Evolutionary conservation across 2,113 vertebrate genomes (phyloP).

Genomic region (Choloepus hoffmanni): DNA sequence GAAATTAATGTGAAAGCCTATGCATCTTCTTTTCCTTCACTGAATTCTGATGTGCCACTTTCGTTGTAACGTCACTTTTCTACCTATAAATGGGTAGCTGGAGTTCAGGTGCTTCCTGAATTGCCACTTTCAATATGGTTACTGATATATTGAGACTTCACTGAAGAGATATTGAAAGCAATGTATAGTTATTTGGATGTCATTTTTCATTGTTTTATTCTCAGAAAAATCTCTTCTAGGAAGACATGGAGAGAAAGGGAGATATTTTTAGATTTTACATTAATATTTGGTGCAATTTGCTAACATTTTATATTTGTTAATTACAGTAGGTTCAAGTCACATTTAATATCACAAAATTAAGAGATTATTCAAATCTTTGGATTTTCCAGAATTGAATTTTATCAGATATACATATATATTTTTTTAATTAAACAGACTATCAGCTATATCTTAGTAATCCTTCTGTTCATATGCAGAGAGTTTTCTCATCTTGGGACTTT

Average conservation of each 20-base stretch:
- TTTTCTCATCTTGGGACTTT: slow-evolving; percentile 34
- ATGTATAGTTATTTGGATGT: neutral
- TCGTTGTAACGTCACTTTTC: slow-evolving; percentile 5
- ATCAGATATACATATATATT: slow-evolving; percentile 12
- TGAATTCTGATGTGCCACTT: neutral
- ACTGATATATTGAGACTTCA: slow-evolving; percentile 77
- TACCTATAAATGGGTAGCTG: slow-evolving; percentile 26
- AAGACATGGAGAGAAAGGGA: slow-evolving; percentile 51
- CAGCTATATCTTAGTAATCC: slow-evolving; percentile 27
- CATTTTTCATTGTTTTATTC: slow-evolving; percentile 69
- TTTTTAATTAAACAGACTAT: slow-evolving; percentile 56
- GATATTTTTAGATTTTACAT: slow-evolving; percentile 69
- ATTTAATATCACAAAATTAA: slow-evolving; percentile 33
- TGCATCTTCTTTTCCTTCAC: neutral
- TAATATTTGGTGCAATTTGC: slow-evolving; percentile 34
- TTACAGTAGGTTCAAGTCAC: slow-evolving; percentile 50
- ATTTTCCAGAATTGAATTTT: slow-evolving; percentile 63
- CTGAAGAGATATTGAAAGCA: slow-evolving; percentile 19
- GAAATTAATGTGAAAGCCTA: neutral
- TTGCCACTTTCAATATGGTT: slow-evolving; percentile 49
- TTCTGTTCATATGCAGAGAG: neutral
- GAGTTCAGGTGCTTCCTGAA: slow-evolving; percentile 61
- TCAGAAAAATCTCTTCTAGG: slow-evolving; percentile 58
- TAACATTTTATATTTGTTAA: slow-evolving; percentile 56
- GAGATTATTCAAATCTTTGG: slow-evolving; percentile 38